These are phyloP conservation scores for Cylas formicarius DNA, from an alignment of 1,140 invertebrate species.

Conservation along the genomic window DNA sequence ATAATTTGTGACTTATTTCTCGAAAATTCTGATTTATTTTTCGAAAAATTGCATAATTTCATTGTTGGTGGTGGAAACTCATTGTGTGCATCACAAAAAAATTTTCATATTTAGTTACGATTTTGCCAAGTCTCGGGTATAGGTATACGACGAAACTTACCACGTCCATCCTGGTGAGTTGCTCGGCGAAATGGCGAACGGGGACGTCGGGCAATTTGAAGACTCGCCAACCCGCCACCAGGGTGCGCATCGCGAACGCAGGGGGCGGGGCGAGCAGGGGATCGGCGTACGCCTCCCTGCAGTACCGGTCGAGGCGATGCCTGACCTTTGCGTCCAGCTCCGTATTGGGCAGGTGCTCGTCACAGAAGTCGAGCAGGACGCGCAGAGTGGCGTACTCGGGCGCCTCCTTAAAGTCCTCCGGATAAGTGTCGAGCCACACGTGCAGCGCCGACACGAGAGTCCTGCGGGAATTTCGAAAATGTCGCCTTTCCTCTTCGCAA, in stretches of 20 bases:
- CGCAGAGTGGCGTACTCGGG: conserved; percentile 73
- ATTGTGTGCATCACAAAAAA: too few species aligned
- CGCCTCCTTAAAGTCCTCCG: conserved; percentile 91
- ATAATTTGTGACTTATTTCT: too few species aligned
- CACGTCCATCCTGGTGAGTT: conserved; percentile 94
- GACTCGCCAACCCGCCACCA: conserved; percentile 47
- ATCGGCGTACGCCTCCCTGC: conserved; percentile 35
- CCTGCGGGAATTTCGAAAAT: too few species aligned
- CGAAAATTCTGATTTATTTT: too few species aligned
- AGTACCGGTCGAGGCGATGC: conserved; percentile 44
- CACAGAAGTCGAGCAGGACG: conserved; percentile 77
- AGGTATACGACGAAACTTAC: conserved; percentile 52
- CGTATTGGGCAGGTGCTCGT: conserved; percentile 69
- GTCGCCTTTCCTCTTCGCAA: too few species aligned
- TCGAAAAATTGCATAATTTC: too few species aligned
- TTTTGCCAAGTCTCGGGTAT: too few species aligned
- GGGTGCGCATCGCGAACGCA: conserved; percentile 46
- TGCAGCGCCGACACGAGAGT: conserved; percentile 82
- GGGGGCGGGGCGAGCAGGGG: conserved; percentile 43
- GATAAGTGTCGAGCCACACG: conserved; percentile 95
- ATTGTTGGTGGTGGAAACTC: too few species aligned
- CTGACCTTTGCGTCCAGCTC: conserved; percentile 69
- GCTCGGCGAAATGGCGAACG: conserved; percentile 89
- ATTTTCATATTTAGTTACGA: too few species aligned
- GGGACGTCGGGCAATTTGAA: conserved; percentile 80